Evolutionary conservation across 2,113 vertebrate genomes (phyloP), one percentile per base, ranked within the genome.

Genomic region (Xyliphius kryptos): DNA sequence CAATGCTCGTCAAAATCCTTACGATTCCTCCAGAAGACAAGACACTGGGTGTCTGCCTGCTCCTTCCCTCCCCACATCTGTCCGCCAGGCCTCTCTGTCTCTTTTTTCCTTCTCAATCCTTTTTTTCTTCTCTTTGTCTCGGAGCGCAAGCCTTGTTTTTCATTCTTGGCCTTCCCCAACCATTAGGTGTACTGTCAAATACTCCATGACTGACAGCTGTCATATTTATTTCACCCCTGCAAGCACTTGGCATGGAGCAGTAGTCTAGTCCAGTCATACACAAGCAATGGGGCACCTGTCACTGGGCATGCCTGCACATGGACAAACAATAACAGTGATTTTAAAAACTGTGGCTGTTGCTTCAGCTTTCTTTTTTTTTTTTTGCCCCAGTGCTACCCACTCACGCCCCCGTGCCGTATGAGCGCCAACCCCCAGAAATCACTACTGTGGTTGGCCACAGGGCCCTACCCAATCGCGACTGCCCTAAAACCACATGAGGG

Each of bases 401-500:
- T 53, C 77, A 74, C 75, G 76, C 75, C 78, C 83, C 76, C 78
- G 76, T 60, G 71, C 84, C 84, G 63, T 67, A 78, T 80, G 79
- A 13, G 20, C 17, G 81, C 73, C 77, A 79, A 79, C 70, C 63
- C 71, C 79, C 82, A 84, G 79, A n/a, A 55, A 53, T 83, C 77
- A 81, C 72, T 83, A 73, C 69, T 74, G 80, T 80, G 86, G 83
- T 82, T 78, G 82, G 69, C 82, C 85, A 61, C 52, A 76, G 82
- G 73, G 58, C 26, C 72, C 80, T 69, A 67, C 66, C 82, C 83
- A 82, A 80, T 83, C 85, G 84, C 85, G 82, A 83, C 68, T 86
- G 83, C 86, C 83, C 77, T 82, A 77, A 91, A 92, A 93, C 90
- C 91, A 85, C 89, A 80, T 69, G 70, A 87, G 89, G 91, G 91